These are phyloP conservation scores for Argyrosomus regius DNA, from an alignment of 2,797 vertebrate species.

Conservation along the genomic window DNA sequence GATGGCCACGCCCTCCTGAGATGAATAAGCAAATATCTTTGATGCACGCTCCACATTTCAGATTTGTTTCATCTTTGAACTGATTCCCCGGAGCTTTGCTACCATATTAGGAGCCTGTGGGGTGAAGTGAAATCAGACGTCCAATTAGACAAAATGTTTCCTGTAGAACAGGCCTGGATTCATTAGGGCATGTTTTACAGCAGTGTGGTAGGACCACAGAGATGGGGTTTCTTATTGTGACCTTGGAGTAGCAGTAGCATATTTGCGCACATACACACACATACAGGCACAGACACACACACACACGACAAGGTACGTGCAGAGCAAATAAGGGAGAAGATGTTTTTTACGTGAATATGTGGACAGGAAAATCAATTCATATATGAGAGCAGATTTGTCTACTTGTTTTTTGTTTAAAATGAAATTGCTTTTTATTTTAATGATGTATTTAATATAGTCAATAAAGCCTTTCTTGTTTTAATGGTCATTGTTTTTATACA, in stretches of 20 bases:
- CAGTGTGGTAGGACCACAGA: conserved; percentile 54
- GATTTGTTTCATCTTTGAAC: conserved; percentile 66
- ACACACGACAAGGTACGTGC: background rate
- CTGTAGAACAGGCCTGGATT: conserved; percentile 60
- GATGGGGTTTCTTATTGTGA: conserved; percentile 66
- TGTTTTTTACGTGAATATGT: background rate
- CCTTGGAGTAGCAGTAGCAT: conserved; percentile 48
- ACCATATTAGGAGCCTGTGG: conserved; percentile 50
- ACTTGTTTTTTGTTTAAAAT: conserved; percentile 1
- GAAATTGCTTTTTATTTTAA: conserved; percentile 5
- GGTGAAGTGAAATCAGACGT: conserved; percentile 69
- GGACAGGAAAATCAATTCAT: background rate
- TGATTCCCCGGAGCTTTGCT: conserved; percentile 58
- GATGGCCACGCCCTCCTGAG: conserved; percentile 28
- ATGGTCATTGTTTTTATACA: conserved; percentile 10
- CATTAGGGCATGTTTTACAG: conserved; percentile 67
- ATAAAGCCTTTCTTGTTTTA: conserved; percentile 22
- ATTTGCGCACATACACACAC: background rate
- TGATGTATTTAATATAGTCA: background rate
- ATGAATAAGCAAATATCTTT: conserved; percentile 46
- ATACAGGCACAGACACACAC: background rate
- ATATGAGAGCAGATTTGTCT: background rate
- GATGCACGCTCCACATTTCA: conserved; percentile 54
- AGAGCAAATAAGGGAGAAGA: background rate
- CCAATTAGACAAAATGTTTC: conserved; percentile 71